Evolutionary conservation across 2,888 invertebrate genomes (phyloP).

Genomic region (Axea sp.): DNA sequence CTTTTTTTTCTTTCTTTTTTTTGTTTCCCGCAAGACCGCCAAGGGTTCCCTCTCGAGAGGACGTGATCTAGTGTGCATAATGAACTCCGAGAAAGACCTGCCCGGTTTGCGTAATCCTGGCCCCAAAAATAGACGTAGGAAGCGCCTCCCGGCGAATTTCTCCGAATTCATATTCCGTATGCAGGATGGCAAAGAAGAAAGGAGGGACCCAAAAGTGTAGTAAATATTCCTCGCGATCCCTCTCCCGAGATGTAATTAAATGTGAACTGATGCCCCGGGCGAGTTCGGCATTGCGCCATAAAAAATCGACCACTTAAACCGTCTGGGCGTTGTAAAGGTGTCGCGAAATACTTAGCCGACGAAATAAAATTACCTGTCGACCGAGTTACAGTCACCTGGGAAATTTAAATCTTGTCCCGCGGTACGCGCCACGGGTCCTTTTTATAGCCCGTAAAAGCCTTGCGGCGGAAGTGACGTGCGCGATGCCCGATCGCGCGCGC

Average conservation of each 20-base stretch:
- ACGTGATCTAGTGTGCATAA: conserved; percentile 61
- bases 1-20: conserved; percentile 33
- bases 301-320: conserved; percentile 47
- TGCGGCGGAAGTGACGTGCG: conserved; percentile 60
- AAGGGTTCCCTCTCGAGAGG: conserved; percentile 45
- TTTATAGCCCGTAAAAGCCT: conserved; percentile 63
- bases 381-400: conserved; percentile 65
- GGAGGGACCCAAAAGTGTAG: conserved; percentile 43
- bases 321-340: conserved; percentile 48
- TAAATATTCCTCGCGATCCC: conserved; percentile 54
- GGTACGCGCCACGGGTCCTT: conserved; percentile 43
- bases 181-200: conserved; percentile 42
- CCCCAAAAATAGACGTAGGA: conserved; percentile 57
- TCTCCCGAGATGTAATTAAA: conserved; percentile 52
- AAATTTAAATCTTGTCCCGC: conserved; percentile 70
- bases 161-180: conserved; percentile 52
- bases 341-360: conserved; percentile 47
- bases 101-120: conserved; percentile 55
- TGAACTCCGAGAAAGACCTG: conserved; percentile 54
- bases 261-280: conserved; percentile 45
- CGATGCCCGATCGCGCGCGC: conserved; percentile 47
- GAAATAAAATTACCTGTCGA: conserved; percentile 66
- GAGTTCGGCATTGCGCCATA: conserved; percentile 36
- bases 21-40: conserved; percentile 20
- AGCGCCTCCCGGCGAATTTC: conserved; percentile 42